Percentiles rank a stretch among this genome's conserved stretches.
phyloP scores from a whole-genome alignment of 2,797 vertebrate species.

The Aphelocoma californica region DNA sequence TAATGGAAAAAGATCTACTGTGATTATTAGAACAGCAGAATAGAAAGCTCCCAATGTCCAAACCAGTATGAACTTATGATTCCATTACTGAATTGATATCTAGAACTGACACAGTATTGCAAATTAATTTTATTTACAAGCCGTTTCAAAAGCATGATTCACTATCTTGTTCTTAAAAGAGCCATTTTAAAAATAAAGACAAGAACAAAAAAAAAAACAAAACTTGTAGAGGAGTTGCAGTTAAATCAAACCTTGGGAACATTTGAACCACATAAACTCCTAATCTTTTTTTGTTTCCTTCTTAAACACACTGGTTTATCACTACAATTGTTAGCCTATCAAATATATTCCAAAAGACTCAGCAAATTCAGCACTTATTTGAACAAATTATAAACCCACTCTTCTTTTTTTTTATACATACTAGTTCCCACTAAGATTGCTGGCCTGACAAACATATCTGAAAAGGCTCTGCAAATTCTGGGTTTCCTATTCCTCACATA shows the following conservation, averaged over 20 bases:
- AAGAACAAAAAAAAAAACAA: not conserved
- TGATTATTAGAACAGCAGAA: not conserved
- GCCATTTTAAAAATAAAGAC: not conserved
- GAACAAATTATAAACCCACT: not conserved
- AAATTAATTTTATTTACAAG: not conserved
- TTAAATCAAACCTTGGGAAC: not conserved
- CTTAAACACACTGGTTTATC: not conserved
- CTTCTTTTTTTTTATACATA: not conserved
- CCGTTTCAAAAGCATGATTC: not conserved
- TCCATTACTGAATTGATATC: not conserved
- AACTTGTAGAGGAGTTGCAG: not conserved
- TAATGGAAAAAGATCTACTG: fast-evolving
- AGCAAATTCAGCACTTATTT: not conserved
- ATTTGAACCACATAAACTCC: not conserved
- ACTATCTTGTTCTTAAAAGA: not conserved
- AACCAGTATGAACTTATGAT: not conserved
- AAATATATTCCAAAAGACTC: not conserved
- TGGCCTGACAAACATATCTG: not conserved
- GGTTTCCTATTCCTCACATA: not conserved
- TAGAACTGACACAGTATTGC: not conserved
- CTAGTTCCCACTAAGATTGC: not conserved
- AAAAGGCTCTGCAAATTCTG: not conserved
- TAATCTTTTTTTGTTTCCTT: not conserved
- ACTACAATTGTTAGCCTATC: not conserved
- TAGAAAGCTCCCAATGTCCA: not conserved